phyloP scores from a whole-genome alignment of 2,888 invertebrate genomes.

The Ormia ochracea region DNA sequence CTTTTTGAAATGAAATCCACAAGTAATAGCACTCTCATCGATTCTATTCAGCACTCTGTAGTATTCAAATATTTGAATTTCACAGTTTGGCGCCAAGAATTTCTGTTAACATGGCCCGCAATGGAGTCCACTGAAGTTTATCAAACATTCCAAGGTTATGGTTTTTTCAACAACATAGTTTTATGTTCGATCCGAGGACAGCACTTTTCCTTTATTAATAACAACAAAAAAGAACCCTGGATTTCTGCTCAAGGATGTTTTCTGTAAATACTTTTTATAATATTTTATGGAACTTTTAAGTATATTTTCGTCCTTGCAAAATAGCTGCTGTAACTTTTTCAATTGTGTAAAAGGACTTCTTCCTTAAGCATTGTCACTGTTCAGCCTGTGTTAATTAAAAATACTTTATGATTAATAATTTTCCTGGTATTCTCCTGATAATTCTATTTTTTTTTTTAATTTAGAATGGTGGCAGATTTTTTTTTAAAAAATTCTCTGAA shows the following conservation, averaged over 20 bases:
- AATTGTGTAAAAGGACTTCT: too few relatives aligned
- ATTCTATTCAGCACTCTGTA: not conserved
- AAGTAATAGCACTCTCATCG: not conserved
- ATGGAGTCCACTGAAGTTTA: slow-evolving; percentile 40
- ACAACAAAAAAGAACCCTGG: slow-evolving; percentile 29
- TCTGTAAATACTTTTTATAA: not conserved
- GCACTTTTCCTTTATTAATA: slow-evolving; percentile 14
- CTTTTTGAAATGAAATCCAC: not conserved
- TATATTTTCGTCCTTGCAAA: too few relatives aligned
- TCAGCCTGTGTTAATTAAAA: too few relatives aligned
- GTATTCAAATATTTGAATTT: slow-evolving; percentile 39
- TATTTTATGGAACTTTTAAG: not conserved
- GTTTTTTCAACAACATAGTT: slow-evolving; percentile 32
- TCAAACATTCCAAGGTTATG: slow-evolving; percentile 51
- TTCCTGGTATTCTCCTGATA: too few relatives aligned
- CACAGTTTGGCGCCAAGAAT: slow-evolving; percentile 15
- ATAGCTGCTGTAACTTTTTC: too few relatives aligned
- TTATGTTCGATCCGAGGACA: slow-evolving; percentile 48
- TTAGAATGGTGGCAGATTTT: too few relatives aligned
- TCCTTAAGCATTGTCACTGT: too few relatives aligned
- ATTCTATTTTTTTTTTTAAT: too few relatives aligned
- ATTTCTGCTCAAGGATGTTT: too few relatives aligned
- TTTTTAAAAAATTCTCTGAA: too few relatives aligned
- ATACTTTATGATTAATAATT: too few relatives aligned
- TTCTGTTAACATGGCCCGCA: not conserved